Evolutionary conservation across 37 sponge, comb jelly and placozoan species (phyloP).

Genomic region (Halichondria panicea): DNA sequence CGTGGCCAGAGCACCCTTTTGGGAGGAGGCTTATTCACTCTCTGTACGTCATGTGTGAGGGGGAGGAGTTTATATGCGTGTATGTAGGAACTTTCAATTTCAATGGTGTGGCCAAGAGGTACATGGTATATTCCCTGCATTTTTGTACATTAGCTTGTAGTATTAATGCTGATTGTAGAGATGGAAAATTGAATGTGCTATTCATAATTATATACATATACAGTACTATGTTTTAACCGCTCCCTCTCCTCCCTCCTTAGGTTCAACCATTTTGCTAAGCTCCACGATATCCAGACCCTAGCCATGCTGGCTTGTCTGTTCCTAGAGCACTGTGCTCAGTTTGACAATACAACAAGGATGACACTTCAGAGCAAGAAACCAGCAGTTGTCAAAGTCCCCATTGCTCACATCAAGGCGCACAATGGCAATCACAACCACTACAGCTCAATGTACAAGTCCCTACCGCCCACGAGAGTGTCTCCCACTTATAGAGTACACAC

Average conservation of each 20-base stretch:
- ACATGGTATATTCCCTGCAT: neutral
- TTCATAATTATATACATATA: neutral
- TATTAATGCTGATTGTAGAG: too few relatives aligned
- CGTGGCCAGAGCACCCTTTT: slow-evolving; percentile 77
- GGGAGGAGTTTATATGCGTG: neutral
- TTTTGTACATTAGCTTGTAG: too few relatives aligned
- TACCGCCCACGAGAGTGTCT: neutral
- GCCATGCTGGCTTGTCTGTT: slow-evolving; percentile 82
- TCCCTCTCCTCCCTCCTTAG: slow-evolving; percentile 15
- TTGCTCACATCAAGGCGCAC: slow-evolving; percentile 6
- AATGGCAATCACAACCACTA: neutral
- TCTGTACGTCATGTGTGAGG: slow-evolving; percentile 50
- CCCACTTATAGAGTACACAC: neutral
- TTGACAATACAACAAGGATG: neutral
- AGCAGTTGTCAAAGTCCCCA: neutral
- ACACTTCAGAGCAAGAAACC: neutral
- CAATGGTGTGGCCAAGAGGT: neutral
- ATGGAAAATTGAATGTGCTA: neutral
- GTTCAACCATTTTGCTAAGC: slow-evolving; percentile 56
- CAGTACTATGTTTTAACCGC: neutral
- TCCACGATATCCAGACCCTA: slow-evolving; percentile 79
- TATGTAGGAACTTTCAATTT: neutral
- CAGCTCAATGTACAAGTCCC: slow-evolving; percentile 5
- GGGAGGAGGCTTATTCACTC: slow-evolving; percentile 67
- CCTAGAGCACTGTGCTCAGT: slow-evolving; percentile 40